phyloP scores from a whole-genome alignment of 2,797 vertebrate genomes.

The Acanthis flammea region DNA sequence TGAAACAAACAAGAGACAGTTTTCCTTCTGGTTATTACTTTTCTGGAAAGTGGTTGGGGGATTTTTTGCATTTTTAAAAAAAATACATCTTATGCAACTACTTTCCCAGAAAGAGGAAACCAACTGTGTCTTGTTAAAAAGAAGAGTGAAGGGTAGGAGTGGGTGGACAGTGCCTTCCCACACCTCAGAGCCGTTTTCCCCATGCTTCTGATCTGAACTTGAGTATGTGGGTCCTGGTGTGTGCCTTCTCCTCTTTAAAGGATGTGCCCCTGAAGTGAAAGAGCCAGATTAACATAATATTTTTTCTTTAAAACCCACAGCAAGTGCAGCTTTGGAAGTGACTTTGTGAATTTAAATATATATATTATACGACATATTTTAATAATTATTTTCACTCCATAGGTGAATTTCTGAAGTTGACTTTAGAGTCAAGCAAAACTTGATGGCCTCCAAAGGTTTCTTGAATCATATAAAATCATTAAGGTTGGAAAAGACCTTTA shows the following conservation, averaged over 20 bases:
- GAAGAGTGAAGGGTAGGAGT: not conserved
- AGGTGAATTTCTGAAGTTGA: not conserved
- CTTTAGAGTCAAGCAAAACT: not conserved
- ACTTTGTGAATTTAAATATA: not conserved
- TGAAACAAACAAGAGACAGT: not conserved
- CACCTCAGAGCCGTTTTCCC: not conserved
- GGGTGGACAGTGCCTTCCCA: not conserved
- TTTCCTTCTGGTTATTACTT: not conserved
- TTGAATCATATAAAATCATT: not conserved
- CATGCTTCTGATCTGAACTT: not conserved
- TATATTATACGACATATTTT: not conserved
- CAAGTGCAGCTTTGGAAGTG: not conserved
- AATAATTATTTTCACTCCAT: not conserved
- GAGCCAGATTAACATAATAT: not conserved
- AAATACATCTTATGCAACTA: not conserved
- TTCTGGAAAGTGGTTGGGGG: not conserved
- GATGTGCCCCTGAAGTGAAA: not conserved
- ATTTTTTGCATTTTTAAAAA: not conserved
- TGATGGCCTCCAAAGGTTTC: not conserved
- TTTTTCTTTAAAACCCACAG: not conserved
- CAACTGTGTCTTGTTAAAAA: slow-evolving; percentile 26
- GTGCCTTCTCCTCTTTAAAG: not conserved
- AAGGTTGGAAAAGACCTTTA: not conserved
- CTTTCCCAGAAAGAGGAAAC: slow-evolving; percentile 1
- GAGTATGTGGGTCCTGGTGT: not conserved